Evolutionary conservation across 2,888 invertebrate species (phyloP).

Genomic region (Stenurella melanura): DNA sequence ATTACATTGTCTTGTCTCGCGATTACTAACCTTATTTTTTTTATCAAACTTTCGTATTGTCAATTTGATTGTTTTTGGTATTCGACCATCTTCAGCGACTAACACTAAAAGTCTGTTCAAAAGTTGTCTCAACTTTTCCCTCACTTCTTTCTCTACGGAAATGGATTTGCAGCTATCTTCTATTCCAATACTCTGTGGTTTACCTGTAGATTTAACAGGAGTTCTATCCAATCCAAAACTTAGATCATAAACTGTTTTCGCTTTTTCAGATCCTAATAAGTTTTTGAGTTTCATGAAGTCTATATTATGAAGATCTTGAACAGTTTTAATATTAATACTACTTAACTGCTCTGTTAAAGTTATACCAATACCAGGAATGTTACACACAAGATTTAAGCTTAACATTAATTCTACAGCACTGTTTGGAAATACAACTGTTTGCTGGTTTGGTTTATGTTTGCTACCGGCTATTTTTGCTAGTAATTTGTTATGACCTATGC

Average conservation of each 20-base stretch:
- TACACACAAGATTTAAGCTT: slow-evolving; percentile 77
- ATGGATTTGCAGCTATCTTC: slow-evolving; percentile 87
- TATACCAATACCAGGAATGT: slow-evolving; percentile 86
- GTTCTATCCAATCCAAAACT: slow-evolving; percentile 85
- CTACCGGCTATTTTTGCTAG: slow-evolving; percentile 86
- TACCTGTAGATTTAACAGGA: slow-evolving; percentile 83
- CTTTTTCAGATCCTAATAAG: slow-evolving; percentile 81
- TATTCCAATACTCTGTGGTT: slow-evolving; percentile 86
- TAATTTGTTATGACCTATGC: slow-evolving; percentile 89
- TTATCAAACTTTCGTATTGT: slow-evolving; percentile 84
- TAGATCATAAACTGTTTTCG: slow-evolving; percentile 81
- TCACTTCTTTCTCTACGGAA: slow-evolving; percentile 83
- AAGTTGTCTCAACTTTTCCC: slow-evolving; percentile 82
- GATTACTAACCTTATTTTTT: slow-evolving; percentile 79
- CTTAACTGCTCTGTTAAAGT: slow-evolving; percentile 81
- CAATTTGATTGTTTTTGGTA: slow-evolving; percentile 84
- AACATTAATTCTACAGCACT: slow-evolving; percentile 80
- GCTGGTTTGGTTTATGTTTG: slow-evolving; percentile 87
- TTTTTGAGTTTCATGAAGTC: slow-evolving; percentile 73
- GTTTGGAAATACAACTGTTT: slow-evolving; percentile 85
- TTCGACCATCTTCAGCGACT: slow-evolving; percentile 85
- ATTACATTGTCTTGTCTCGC: slow-evolving; percentile 86
- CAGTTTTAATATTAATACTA: slow-evolving; percentile 79
- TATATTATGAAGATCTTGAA: slow-evolving; percentile 81
- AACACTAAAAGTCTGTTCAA: slow-evolving; percentile 82